These are phyloP conservation scores for Drosophila bocki DNA, from an alignment of 1,140 invertebrate species.

Conservation along the genomic window DNA sequence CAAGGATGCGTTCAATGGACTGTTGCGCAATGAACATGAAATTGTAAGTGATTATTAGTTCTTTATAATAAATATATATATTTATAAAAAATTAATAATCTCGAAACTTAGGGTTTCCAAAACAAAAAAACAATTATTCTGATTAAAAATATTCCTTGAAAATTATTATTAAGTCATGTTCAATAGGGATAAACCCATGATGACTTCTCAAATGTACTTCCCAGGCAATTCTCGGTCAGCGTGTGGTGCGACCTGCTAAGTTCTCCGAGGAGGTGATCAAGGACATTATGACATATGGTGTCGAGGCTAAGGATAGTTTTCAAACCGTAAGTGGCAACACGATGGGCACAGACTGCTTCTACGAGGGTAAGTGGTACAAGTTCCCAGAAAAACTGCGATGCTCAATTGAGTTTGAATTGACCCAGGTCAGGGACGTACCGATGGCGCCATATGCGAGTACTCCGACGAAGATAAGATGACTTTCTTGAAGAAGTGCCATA, in stretches of 20 bases:
- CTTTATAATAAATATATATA: too few relatives aligned
- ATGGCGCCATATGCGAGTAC: slow-evolving; percentile 96
- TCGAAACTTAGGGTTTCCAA: neutral
- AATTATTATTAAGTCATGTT: too few relatives aligned
- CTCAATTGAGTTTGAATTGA: neutral
- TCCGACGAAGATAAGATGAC: slow-evolving; percentile 93
- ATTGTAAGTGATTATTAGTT: slow-evolving; percentile 86
- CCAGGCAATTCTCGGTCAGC: slow-evolving; percentile 95
- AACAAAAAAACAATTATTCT: neutral
- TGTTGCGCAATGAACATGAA: slow-evolving; percentile 89
- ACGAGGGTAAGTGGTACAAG: slow-evolving; percentile 90
- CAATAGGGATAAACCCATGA: neutral
- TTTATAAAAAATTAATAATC: too few relatives aligned
- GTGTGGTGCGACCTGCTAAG: slow-evolving; percentile 91
- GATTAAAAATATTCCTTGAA: neutral
- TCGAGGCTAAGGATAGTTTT: slow-evolving; percentile 89
- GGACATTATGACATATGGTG: slow-evolving; percentile 90
- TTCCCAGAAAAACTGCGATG: neutral
- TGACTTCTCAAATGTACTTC: neutral
- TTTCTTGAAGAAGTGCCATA: slow-evolving; percentile 87
- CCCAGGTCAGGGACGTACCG: slow-evolving; percentile 91
- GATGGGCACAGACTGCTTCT: slow-evolving; percentile 97
- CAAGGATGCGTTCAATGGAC: slow-evolving; percentile 93
- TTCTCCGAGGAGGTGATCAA: slow-evolving; percentile 91
- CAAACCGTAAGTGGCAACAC: slow-evolving; percentile 93